Evolutionary conservation across 1,140 invertebrate species (phyloP), one percentile per base, ranked within the genome.

Genomic region (Sarcophaga bullata): DNA sequence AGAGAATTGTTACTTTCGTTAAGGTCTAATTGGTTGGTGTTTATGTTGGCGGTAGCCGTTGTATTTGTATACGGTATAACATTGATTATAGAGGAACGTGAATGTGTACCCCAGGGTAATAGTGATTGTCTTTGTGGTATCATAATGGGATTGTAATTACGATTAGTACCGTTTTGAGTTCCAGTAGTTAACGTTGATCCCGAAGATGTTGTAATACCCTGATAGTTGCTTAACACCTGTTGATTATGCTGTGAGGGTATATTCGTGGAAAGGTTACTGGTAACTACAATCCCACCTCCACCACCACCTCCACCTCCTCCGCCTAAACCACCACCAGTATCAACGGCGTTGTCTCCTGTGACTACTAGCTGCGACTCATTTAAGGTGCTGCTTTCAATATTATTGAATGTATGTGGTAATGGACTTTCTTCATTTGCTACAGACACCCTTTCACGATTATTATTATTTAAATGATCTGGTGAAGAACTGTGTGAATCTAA

Each of bases 31-130:
- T 37, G 80, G 73, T 68, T 68, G 9, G 10, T 58, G n/a, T 13
- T n/a, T 8, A 58, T 58, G 8, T 6, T 58, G 8, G 15, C 7
- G 47, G 73, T 37, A 17, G 9, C 75, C 0, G 80, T 81, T 46
- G 54, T 25, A 19, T 17, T 81, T 11, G 80, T 83, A 37, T 81
- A 80, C 81, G 86, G 85, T 83, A 90, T 82, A 73, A 88, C 85
- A 85, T 88, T 90, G 5, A 90, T 86, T 13, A 90, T 88, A 0
- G 88, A 89, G 47, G 88, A 86, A 46, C 89, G 84, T 8, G 88
- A 90, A 68, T 87, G 87, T 17, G 86, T 83, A 19, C 89, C 88
- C 89, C 89, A 90, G 2, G 89, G 89, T 25, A 90, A 52, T 73
- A 90, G 82, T 0, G 89, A 87, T 72, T 89, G 87, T 8, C 89